Evolutionary conservation across 2,888 invertebrate genomes (phyloP).

Genomic region (Nephrotoma guestfalica): DNA sequence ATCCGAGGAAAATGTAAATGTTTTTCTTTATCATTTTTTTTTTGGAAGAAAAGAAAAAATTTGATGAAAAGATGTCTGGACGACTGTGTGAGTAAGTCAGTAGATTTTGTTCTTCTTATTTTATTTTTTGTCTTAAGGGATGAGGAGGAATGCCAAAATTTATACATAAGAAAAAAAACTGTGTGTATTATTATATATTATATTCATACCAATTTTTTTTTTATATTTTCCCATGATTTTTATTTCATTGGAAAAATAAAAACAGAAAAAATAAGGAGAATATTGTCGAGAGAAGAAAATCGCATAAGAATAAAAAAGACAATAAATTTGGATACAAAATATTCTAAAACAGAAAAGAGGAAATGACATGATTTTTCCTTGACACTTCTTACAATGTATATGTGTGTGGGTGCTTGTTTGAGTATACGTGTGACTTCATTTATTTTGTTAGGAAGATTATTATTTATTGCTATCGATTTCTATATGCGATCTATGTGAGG

Average conservation of each 20-base stretch:
- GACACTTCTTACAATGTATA: neutral
- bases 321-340: neutral
- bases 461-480: neutral
- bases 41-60: neutral
- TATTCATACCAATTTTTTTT: neutral
- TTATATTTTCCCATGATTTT: neutral
- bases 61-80: constrained; percentile 4
- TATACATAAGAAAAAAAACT: neutral
- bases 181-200: neutral
- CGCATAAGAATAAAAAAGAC: neutral
- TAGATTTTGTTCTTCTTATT: neutral
- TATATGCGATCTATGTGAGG: too few relatives aligned
- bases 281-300: neutral
- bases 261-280: neutral
- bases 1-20: neutral
- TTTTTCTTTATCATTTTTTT: neutral
- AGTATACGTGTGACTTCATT: neutral
- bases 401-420: neutral
- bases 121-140: neutral
- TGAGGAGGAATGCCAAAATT: neutral
- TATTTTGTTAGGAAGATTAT: neutral
- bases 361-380: neutral
- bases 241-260: neutral
- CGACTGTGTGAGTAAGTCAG: constrained; percentile 3
- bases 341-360: neutral